Conservation (phyloP, 2,113 vertebrate genomes). For the Alethe diademata region DNA sequence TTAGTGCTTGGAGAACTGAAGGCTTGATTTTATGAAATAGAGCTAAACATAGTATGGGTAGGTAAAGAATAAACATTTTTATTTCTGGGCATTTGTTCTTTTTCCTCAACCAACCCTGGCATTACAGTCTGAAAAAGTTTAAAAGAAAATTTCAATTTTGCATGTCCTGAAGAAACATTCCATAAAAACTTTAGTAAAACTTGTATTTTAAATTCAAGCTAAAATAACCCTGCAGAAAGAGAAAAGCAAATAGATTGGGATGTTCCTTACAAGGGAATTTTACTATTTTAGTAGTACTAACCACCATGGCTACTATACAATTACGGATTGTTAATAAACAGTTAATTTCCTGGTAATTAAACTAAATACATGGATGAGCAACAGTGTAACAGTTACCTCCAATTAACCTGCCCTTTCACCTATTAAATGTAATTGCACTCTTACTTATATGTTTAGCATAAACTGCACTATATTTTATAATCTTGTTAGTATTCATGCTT, state of each 20-base stretch:
- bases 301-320: background rate
- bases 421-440: background rate
- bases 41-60: background rate
- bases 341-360: background rate
- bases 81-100: background rate
- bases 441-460: background rate
- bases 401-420: slow-evolving; percentile 29
- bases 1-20: background rate
- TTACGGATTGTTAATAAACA: background rate
- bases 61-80: background rate
- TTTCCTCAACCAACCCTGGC: background rate
- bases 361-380: background rate
- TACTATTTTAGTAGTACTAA: background rate
- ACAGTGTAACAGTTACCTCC: background rate
- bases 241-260: background rate
- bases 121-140: background rate
- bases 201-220: background rate
- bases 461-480: slow-evolving; percentile 6
- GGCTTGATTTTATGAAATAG: background rate
- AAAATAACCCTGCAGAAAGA: background rate
- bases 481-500: slow-evolving; percentile 40
- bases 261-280: background rate
- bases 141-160: background rate
- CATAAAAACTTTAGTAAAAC: background rate
- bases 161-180: background rate